Evolutionary conservation across 2,113 vertebrate genomes (phyloP), one percentile per base, ranked within the genome.

Genomic region (Odontesthes bonariensis): DNA sequence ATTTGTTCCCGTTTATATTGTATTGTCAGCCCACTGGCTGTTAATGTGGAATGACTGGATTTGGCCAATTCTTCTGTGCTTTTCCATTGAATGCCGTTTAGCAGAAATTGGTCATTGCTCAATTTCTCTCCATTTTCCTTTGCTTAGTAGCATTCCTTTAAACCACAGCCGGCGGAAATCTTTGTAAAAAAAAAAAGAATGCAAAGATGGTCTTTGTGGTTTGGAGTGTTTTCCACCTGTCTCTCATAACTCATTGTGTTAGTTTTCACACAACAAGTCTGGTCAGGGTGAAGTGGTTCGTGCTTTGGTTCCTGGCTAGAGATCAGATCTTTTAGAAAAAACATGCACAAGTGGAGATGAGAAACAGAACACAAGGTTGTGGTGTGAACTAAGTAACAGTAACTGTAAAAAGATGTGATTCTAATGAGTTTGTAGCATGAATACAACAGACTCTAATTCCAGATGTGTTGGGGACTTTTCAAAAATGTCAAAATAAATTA

Each of bases 191-290:
- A 35, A 35, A 35, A 35, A 35, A 35, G 8, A 35, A 77, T 62
- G 40, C 59, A 58, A 42, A 49, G 52, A 42, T 49, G 49, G 17
- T 81, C 38, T 83, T 27, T 84, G 78, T 66, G 75, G 64, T 57
- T 78, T 81, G 64, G 77, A 85, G 42, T 62, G 51, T 74, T 72
- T 60, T 75, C 75, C 75, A 80, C 78, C 75, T 78, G 68, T 77
- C 63, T 73, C 53, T 53, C 49, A 49, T 83, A 72, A 76, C 38
- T 76, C n/a, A 38, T 27, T 76, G 17, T 67, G 49, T 78, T 80
- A 49, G 46, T 73, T 62, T 66, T 77, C 51, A 67, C 61, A 27
- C 42, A 20, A 40, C 70, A 74, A 51, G 69, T 76, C 67, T 68
- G 52, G 56, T 81, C 64, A 62, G 58, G 75, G 66, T 69, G 23